Conservation (phyloP, 2,113 vertebrate species). For the Bufo bufo region DNA sequence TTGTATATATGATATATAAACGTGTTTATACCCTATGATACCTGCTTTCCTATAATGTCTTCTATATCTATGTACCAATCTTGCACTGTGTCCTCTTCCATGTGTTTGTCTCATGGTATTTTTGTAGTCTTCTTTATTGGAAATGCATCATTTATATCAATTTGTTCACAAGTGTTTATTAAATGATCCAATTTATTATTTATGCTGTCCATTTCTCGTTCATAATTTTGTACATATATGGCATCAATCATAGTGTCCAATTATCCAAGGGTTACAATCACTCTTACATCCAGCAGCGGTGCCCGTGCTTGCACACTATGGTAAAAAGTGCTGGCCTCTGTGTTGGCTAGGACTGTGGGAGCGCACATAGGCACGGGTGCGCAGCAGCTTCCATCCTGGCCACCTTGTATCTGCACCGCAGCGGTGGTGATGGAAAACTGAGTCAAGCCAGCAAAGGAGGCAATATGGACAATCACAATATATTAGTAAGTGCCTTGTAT, state of each 20-base stretch:
- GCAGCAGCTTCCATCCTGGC: too few relatives aligned
- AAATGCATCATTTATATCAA: constrained; percentile 62
- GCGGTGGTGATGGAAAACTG: too few relatives aligned
- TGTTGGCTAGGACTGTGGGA: too few relatives aligned
- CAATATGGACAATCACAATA: too few relatives aligned
- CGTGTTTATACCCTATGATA: neutral
- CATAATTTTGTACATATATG: neutral
- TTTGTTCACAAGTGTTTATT: constrained; percentile 60
- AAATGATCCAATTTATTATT: constrained; percentile 58
- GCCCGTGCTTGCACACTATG: too few relatives aligned
- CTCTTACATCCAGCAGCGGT: too few relatives aligned
- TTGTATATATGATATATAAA: constrained; percentile 16
- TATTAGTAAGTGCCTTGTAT: too few relatives aligned
- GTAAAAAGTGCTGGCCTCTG: too few relatives aligned
- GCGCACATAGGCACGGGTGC: too few relatives aligned
- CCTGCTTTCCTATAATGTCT: constrained; percentile 1
- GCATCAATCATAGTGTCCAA: neutral
- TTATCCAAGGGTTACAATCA: too few relatives aligned
- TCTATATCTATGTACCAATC: constrained; percentile 39
- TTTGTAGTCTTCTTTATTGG: constrained; percentile 60
- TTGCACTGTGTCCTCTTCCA: constrained; percentile 53
- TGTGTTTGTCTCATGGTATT: constrained; percentile 61
- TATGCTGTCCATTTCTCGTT: constrained; percentile 17
- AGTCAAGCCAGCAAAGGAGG: too few relatives aligned
- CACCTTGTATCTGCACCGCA: too few relatives aligned